These are phyloP conservation scores for Caenorhabditis angaria DNA, from an alignment of 2,888 invertebrate genomes.

Conservation along the genomic window DNA sequence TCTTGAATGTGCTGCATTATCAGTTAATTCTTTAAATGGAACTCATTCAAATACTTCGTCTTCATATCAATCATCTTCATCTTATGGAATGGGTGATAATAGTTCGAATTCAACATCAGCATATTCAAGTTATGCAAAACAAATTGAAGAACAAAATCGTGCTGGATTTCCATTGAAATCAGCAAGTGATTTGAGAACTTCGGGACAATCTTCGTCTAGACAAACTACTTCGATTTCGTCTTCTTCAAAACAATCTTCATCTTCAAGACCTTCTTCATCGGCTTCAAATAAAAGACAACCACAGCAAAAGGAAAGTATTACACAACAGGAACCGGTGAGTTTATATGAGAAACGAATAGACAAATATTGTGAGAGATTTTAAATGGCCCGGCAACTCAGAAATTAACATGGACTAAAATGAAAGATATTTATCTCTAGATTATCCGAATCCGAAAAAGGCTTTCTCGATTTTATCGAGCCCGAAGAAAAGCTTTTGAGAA, in stretches of 20 bases:
- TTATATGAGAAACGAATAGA: no score
- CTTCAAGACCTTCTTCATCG: not conserved
- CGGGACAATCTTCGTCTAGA: not conserved
- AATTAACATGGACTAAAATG: no score
- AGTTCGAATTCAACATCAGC: not conserved
- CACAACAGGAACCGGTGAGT: not conserved
- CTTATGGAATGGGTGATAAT: not conserved
- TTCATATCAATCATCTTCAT: not conserved
- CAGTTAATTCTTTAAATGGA: not conserved
- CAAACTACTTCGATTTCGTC: not conserved
- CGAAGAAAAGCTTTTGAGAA: no score
- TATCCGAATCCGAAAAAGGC: no score
- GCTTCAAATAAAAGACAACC: not conserved
- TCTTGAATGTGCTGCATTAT: conserved; percentile 6
- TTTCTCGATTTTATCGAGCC: no score
- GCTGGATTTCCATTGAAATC: not conserved
- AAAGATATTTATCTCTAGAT: no score
- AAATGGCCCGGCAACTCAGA: no score
- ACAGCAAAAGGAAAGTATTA: not conserved
- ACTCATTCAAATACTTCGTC: not conserved
- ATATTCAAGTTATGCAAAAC: not conserved
- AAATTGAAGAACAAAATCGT: not conserved
- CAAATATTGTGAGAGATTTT: no score
- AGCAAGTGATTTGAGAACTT: not conserved
- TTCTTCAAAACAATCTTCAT: not conserved